Percentiles rank a stretch among this genome's conserved stretches.
These are phyloP conservation scores for Lepidurus couesii DNA, from an alignment of 1,140 invertebrate genomes.

Conservation along the genomic window DNA sequence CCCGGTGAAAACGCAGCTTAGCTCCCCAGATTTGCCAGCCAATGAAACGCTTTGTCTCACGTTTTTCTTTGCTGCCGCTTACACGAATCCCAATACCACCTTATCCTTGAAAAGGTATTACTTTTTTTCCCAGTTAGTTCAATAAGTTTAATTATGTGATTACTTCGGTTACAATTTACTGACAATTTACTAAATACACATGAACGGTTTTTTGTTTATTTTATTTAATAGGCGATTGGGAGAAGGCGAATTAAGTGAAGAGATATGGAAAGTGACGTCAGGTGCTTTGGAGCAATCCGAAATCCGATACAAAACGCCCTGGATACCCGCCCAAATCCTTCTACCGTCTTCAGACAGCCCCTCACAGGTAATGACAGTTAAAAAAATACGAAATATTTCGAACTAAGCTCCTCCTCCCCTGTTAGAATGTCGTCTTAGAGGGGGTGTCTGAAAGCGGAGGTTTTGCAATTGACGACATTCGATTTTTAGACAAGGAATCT, in stretches of 20 bases:
- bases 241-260: background rate
- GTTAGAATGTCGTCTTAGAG: slow-evolving; percentile 27
- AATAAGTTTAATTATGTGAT: background rate
- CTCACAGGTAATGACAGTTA: slow-evolving; percentile 18
- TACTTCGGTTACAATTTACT: background rate
- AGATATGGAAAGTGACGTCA: slow-evolving; percentile 28
- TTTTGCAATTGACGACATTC: slow-evolving; percentile 28
- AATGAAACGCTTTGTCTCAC: slow-evolving; percentile 29
- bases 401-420: background rate
- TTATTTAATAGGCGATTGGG: background rate
- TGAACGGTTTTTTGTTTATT: background rate
- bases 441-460: slow-evolving; percentile 26
- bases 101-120: slow-evolving; percentile 28
- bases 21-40: slow-evolving; percentile 2
- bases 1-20: slow-evolving; percentile 20
- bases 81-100: slow-evolving; percentile 28
- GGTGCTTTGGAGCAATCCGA: slow-evolving; percentile 23
- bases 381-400: background rate
- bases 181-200: background rate
- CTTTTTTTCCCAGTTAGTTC: background rate
- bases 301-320: slow-evolving; percentile 21
- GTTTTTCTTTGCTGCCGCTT: slow-evolving; percentile 31
- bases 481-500: slow-evolving; percentile 10
- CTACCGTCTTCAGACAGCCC: background rate
- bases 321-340: slow-evolving; percentile 30